These are phyloP conservation scores for Felis catus DNA, from an alignment of 2,113 vertebrate genomes.

Conservation along the genomic window F.catus_Fca126_mat1.0 CM031412.1:34781001-34781500, in stretches of 20 bases:
- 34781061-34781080: neutral
- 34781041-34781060: neutral
- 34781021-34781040: neutral
- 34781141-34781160: neutral
- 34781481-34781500: neutral
- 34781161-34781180: neutral
- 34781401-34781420: rapidly evolving
- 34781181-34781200: neutral
- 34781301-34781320: neutral
- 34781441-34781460: neutral
- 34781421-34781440: neutral
- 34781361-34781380: neutral
- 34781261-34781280: neutral
- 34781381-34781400: neutral
- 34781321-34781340: neutral
- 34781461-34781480: neutral
- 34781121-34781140: neutral
- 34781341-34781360: neutral
- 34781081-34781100: neutral
- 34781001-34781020: neutral
- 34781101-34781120: neutral
- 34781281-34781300: neutral
- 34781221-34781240: neutral
- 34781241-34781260: neutral
- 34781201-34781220: neutral